Evolutionary conservation across 2,888 invertebrate genomes (phyloP).

Genomic region (Amphipoea lucens): DNA sequence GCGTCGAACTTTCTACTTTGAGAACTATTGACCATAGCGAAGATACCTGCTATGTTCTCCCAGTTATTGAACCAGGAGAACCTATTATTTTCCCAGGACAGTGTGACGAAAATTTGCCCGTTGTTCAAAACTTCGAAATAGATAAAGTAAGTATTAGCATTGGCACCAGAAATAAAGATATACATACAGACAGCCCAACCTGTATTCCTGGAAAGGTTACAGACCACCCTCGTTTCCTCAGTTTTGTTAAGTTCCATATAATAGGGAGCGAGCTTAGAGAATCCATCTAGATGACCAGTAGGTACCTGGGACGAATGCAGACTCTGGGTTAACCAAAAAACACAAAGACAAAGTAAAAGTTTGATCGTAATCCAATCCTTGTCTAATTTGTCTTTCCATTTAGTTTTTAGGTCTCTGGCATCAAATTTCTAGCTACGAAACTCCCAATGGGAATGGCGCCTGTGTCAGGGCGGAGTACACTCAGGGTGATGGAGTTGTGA

Average conservation of each 20-base stretch:
- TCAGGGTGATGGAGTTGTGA: conserved; percentile 67
- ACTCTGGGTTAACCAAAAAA: not conserved
- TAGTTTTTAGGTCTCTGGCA: conserved; percentile 85
- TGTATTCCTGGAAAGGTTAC: not conserved
- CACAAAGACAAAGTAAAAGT: not conserved
- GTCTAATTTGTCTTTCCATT: not conserved
- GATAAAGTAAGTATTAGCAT: conserved; percentile 72
- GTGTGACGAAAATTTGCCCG: conserved; percentile 75
- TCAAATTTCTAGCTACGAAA: conserved; percentile 79
- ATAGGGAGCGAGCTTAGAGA: not conserved
- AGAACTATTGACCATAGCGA: conserved; percentile 72
- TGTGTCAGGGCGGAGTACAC: conserved; percentile 80
- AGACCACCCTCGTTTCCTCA: not conserved
- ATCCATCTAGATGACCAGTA: not conserved
- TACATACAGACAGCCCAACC: no score
- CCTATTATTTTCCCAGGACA: conserved; percentile 79
- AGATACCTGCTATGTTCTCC: conserved; percentile 75
- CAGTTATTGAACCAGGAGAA: conserved; percentile 74
- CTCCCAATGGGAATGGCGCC: conserved; percentile 73
- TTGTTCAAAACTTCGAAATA: conserved; percentile 75
- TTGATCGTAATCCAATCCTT: not conserved
- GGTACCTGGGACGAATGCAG: not conserved
- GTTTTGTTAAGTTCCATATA: not conserved
- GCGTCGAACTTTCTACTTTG: conserved; percentile 67
- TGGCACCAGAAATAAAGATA: not conserved